A percentile compares a stretch with the other conserved stretches of the same genome.
phyloP scores from a whole-genome alignment of 1,140 invertebrate species.

The Rhopalosiphum padi region DNA sequence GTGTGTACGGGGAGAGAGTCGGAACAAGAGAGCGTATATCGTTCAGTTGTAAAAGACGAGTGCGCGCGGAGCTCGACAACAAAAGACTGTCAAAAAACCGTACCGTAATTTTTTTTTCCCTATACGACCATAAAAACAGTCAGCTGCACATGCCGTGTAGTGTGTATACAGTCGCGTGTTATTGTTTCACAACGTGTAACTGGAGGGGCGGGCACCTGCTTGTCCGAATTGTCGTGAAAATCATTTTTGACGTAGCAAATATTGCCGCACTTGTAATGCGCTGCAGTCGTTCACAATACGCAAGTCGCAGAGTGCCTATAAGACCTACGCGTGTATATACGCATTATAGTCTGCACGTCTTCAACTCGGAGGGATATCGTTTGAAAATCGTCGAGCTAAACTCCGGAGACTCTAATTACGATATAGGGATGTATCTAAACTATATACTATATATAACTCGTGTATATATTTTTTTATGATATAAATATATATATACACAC shows the following conservation, averaged over 20 bases:
- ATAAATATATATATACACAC: background rate
- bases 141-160: slow-evolving; percentile 41
- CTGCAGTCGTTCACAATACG: background rate
- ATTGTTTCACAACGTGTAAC: slow-evolving; percentile 23
- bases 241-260: background rate
- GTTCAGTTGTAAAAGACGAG: slow-evolving; percentile 42
- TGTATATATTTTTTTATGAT: too few species aligned
- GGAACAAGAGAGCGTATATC: background rate
- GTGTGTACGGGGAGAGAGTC: background rate
- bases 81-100: slow-evolving; percentile 56
- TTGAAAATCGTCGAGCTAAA: background rate
- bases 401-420: slow-evolving; percentile 28
- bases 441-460: too few species aligned
- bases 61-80: background rate
- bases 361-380: background rate
- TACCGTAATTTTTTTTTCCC: slow-evolving; percentile 11
- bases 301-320: background rate
- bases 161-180: background rate
- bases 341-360: background rate
- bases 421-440: background rate
- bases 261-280: background rate
- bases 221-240: slow-evolving; percentile 48
- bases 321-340: background rate
- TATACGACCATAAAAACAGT: slow-evolving; percentile 44
- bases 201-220: slow-evolving; percentile 24